Base-by-base conservation (phyloP, 1,140 invertebrate genomes). In the Oedothorax gibbosus region DNA sequence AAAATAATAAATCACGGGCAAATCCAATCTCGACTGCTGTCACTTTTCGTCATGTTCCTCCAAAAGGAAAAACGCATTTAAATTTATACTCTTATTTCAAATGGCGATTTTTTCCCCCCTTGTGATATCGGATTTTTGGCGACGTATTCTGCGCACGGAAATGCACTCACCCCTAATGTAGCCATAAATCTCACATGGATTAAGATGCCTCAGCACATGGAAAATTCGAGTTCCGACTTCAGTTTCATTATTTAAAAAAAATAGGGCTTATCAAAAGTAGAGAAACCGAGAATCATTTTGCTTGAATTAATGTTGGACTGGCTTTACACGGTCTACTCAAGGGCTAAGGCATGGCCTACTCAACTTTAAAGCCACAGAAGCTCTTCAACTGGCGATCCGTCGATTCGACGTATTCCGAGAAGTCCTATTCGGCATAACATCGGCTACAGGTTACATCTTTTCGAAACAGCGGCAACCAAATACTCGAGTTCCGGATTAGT, bases 1-100 rank as follows among this genome's bases (percentile, higher is more conserved):
- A 79, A 81, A 82, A 82, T 82, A 82, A 82, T 82, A 82, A 82
- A 82, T 82, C 80, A 82, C 65, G 69, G 35, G 57, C 68, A 82
- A 82, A 82, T 82, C 80, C 80, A 82, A 82, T 82, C 80, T 82
- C 80, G 49, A 71, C 64, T 14, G 80, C 80, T 82, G 80, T 82
- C 80, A 82, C 60, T 82, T 82, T 73, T 82, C 69, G 80, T 82
- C 80, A 49, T 82, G 80, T 82, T 72, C 20, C 15, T 69, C 69
- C 35, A 35, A 72, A 79, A 53, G 57, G 69, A 49, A 82, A 81
- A 82, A 73, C 54, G 80, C 69, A 82, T 82, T 82, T 82, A 73
- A 82, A 82, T 73, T 73, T 82, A 73, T 73, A 82, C 80, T 82
- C 69, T 62, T 71, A 57, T 71, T 81, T 60, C 60, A 64, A 81